Evolutionary conservation across 2,113 vertebrate genomes (phyloP), one percentile per base, ranked within the genome.

Genomic region (Oceanodroma tethys): DNA sequence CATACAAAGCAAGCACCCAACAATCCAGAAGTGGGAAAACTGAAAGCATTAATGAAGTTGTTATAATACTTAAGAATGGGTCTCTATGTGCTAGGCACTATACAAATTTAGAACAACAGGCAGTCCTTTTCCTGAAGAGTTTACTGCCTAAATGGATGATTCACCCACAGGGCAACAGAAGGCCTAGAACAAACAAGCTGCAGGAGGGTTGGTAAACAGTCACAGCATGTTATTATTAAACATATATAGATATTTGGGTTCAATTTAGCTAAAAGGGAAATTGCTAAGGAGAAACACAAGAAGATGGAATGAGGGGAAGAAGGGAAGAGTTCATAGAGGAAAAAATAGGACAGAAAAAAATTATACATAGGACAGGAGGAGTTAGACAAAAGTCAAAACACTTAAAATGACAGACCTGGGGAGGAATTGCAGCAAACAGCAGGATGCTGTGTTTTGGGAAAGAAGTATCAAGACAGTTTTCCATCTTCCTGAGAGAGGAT

Each of bases 161-260:
- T 97, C 95, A 93, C 60, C 22, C 23, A 0, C 48, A 50, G 70
- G 84, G 62, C 78, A 47, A 18, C 90, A 94, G 95, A 95, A 96
- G 81, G 86, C 42, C 53, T 29, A 11, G 70, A 72, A 79, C 81
- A 95, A 94, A 91, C 81, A 82, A 45, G 21, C 85, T 62, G 62
- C 26, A 12, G 88, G 86, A 91, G 84, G 62, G 43, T 53, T 73
- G 81, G 81, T 84, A 93, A 95, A 93, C 86, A 87, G 32, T 67
- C 65, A 8, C 43, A 91, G 65, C 7, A 0, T 68, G 81, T 63
- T 91, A 3, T 55, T 84, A 23, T 75, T 86, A 75, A 68, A 70
- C 16, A 23, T 6, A 34, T 11, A 47, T 22, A 2, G 40, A 16
- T 50, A 5, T 91, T 45, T 94, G 45, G 65, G 25, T 75, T 68